Conservation (phyloP, 2,113 vertebrate genomes). For the Scomber scombrus region DNA sequence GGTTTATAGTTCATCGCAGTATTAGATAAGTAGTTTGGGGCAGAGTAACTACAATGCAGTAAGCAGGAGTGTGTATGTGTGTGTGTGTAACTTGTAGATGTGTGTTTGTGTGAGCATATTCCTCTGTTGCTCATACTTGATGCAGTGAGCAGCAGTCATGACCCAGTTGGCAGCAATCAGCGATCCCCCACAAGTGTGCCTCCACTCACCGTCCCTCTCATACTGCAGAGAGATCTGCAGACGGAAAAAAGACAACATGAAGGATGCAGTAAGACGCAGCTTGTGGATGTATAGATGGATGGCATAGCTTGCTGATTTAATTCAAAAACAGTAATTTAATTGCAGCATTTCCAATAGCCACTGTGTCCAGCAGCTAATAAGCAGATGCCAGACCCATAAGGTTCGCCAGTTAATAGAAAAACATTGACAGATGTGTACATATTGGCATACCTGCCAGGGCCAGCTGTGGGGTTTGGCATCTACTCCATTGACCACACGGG, state of each 20-base stretch:
- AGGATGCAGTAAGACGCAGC: neutral
- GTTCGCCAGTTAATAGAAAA: conserved; percentile 51
- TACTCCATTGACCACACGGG: conserved; percentile 91
- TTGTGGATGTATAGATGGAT: neutral
- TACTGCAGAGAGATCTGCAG: conserved; percentile 87
- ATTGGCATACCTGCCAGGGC: conserved; percentile 93
- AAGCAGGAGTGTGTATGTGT: neutral
- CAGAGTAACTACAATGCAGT: neutral
- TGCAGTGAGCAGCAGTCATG: conserved; percentile 89
- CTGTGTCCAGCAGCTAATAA: conserved; percentile 27
- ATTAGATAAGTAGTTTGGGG: neutral
- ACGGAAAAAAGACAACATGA: neutral
- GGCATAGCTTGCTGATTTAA: conserved; percentile 19
- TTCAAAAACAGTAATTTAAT: conserved; percentile 46
- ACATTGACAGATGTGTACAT: conserved; percentile 57
- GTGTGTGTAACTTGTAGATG: neutral
- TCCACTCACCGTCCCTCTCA: conserved; percentile 75
- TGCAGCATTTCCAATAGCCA: conserved; percentile 24
- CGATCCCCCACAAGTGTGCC: conserved; percentile 87
- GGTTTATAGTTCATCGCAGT: neutral
- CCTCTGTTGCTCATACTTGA: conserved; percentile 79
- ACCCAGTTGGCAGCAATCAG: conserved; percentile 88
- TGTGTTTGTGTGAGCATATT: conserved; percentile 29
- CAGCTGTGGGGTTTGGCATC: conserved; percentile 90
- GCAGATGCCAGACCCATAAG: conserved; percentile 50